Evolutionary conservation across 2,113 vertebrate species (phyloP).

Genomic region (Aythya baeri): DNA sequence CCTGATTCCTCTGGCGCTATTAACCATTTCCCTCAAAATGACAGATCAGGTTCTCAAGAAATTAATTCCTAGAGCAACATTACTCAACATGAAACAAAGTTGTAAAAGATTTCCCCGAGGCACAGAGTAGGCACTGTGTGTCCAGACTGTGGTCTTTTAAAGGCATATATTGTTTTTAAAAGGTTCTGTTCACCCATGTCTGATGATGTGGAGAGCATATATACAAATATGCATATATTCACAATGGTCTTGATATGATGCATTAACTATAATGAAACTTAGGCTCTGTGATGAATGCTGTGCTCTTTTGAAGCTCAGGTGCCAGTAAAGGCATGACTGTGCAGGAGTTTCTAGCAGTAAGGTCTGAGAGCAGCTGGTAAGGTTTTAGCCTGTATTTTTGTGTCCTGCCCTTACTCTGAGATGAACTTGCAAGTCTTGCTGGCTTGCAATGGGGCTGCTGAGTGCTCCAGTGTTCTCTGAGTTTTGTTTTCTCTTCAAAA

Average conservation of each 20-base stretch:
- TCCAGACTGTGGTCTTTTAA: not conserved
- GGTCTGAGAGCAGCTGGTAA: not conserved
- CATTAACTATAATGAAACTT: accelerated
- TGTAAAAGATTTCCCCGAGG: not conserved
- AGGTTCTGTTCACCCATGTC: not conserved
- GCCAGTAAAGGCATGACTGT: not conserved
- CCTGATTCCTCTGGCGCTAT: not conserved
- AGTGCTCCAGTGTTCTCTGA: not conserved
- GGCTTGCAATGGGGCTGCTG: not conserved
- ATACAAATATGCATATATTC: not conserved
- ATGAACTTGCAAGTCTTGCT: not conserved
- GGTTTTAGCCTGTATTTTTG: not conserved
- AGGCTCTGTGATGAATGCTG: not conserved
- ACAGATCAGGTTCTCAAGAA: not conserved
- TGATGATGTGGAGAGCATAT: not conserved
- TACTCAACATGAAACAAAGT: not conserved
- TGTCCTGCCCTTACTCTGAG: not conserved
- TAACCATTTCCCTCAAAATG: not conserved
- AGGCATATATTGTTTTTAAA: not conserved
- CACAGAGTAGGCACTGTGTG: not conserved
- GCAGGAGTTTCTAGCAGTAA: not conserved
- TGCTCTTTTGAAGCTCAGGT: not conserved
- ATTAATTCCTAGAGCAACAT: not conserved
- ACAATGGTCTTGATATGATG: accelerated
- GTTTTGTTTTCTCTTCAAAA: not conserved